phyloP scores from a whole-genome alignment of 2,113 vertebrate genomes.

The Cyphomyrus plagiostoma region DNA sequence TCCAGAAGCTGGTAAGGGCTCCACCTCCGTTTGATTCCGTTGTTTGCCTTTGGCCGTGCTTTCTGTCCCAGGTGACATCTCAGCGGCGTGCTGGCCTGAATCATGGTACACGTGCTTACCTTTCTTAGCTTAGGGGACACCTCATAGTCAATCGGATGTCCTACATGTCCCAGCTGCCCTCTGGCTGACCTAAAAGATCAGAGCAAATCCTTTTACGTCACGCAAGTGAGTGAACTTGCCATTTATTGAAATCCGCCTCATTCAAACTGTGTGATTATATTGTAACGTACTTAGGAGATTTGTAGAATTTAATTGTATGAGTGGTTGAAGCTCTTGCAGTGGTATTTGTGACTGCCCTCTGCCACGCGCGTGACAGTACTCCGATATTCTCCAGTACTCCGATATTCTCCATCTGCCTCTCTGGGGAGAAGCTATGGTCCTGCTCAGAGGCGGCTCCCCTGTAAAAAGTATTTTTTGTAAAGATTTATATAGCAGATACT shows the following conservation, averaged over 20 bases:
- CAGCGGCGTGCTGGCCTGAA: not conserved
- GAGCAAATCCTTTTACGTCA: not conserved
- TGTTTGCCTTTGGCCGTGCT: not conserved
- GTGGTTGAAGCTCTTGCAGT: not conserved
- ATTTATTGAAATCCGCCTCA: not conserved
- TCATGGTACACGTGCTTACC: not conserved
- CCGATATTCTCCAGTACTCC: not conserved
- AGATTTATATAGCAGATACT: not conserved
- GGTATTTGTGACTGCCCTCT: not conserved
- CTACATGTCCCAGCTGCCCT: not conserved
- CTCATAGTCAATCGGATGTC: not conserved
- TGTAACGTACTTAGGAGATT: not conserved
- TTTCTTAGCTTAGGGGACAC: no score
- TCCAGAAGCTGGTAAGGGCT: slow-evolving; percentile 87
- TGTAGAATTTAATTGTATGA: not conserved
- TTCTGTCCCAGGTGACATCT: not conserved
- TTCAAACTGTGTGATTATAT: not conserved
- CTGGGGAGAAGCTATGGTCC: not conserved
- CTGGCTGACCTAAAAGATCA: not conserved
- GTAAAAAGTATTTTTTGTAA: not conserved
- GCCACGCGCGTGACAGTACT: not conserved
- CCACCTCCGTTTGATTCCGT: not conserved
- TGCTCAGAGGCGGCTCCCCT: no score
- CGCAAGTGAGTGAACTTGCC: not conserved
- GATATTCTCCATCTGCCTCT: not conserved